phyloP scores from a whole-genome alignment of 2,888 invertebrate genomes.

The Pantelozetes paolii region DNA sequence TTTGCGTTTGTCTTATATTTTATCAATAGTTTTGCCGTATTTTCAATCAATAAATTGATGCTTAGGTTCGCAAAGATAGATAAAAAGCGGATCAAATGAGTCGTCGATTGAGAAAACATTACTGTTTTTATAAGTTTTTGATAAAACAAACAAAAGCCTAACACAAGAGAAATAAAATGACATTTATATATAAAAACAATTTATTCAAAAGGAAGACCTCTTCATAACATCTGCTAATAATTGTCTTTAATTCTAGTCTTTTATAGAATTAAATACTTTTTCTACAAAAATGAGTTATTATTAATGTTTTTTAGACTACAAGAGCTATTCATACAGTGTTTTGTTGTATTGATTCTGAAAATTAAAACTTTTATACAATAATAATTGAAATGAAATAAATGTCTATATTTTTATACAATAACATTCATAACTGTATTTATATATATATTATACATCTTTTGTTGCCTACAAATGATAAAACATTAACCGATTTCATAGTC shows the following conservation, averaged over 20 bases:
- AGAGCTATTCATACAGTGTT: constrained; percentile 6
- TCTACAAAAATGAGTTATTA: not conserved
- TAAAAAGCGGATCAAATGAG: not conserved
- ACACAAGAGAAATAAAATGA: not conserved
- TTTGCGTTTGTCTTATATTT: not conserved
- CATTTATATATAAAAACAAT: not conserved
- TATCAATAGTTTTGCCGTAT: not conserved
- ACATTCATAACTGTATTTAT: constrained; percentile 8
- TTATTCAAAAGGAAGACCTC: constrained; percentile 9
- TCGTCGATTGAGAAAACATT: not conserved
- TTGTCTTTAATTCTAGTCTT: constrained; percentile 20
- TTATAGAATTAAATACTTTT: not conserved
- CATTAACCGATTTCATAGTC: not conserved
- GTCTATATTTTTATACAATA: not conserved
- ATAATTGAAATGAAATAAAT: too few relatives aligned
- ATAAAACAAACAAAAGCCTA: not conserved
- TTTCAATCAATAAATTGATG: constrained; percentile 26
- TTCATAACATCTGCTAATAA: constrained; percentile 22
- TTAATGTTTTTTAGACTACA: not conserved
- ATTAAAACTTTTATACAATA: too few relatives aligned
- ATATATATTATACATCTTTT: not conserved
- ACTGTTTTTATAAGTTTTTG: not conserved
- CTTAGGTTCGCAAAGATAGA: constrained; percentile 3
- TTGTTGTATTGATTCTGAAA: not conserved
- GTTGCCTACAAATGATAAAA: constrained; percentile 24